A percentile compares a stretch with the other conserved stretches of the same genome.
phyloP scores from a whole-genome alignment of 2,888 invertebrate genomes.

The Epistrophe grossulariae region DNA sequence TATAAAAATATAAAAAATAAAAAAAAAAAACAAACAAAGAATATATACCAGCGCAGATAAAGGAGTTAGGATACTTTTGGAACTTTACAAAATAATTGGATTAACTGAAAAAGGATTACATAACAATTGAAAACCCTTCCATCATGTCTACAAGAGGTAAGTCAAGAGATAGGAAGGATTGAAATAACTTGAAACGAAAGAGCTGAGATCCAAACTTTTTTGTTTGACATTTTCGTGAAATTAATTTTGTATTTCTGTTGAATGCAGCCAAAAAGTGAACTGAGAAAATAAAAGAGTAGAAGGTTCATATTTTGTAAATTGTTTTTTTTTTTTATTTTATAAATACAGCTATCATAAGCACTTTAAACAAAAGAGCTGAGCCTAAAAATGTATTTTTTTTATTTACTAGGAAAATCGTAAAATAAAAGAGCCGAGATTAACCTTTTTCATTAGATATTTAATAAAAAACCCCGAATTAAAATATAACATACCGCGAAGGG shows the following conservation, averaged over 20 bases:
- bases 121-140: neutral
- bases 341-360: neutral
- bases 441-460: no score
- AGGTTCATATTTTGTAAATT: neutral
- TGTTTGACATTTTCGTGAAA: neutral
- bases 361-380: conserved; percentile 57
- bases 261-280: no score
- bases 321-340: no score
- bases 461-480: neutral
- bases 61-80: conserved; percentile 41
- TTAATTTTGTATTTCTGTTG: no score
- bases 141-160: conserved; percentile 61
- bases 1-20: neutral
- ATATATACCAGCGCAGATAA: conserved; percentile 22
- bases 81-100: conserved; percentile 58
- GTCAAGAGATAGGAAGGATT: conserved; percentile 10
- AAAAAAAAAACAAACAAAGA: conserved; percentile 39
- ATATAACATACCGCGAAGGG: neutral
- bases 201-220: conserved; percentile 60
- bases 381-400: conserved; percentile 33
- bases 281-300: neutral
- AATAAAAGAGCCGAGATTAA: no score
- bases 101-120: conserved; percentile 71
- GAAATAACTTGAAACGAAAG: conserved; percentile 41
- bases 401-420: no score